Base-by-base conservation (phyloP, 2,888 invertebrate species). In the Drosophila heteroneura region DNA sequence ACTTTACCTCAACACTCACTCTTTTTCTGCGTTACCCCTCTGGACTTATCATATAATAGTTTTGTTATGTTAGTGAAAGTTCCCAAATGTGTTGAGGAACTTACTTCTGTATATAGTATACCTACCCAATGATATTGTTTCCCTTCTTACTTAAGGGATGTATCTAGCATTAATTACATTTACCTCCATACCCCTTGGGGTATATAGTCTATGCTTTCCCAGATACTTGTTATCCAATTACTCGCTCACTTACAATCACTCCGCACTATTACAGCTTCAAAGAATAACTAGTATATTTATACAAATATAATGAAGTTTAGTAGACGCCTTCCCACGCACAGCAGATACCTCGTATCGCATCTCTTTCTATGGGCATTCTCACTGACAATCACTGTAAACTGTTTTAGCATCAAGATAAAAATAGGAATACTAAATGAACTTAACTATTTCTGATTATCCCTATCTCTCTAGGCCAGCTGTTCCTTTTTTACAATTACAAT, bases 301-400 rank as follows among this genome's bases (percentile, higher is more conserved):
- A 5, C 10, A n/a, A 41, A 12, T 10, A 41, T 2, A n/a, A 0
- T 10, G 41, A 41, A 41, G 12, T 5, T 10, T 41, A 5, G 7
- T 3, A 7, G 0, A 19, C 2, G 0, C 7, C 7, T 39, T 41
- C 1, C n/a, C 35, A 1, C 12, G 3, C 14, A 12, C 6, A 7
- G 22, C 14, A 22, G 44, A 4, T 22, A 1, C 6, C 44, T 44
- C 22, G 6, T 3, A 22, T 44, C 6, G 3, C 22, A 44, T 44
- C 14, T 14, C 22, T 41, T 10, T 5, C 2, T 10, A 41, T n/a
- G 10, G 1, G n/a, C n/a, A 41, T 41, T 41, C n/a, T 2, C 41
- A 41, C 10, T 10, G 1, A 5, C n/a, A 41, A n/a, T 41, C 22
- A 14, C 14, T 47, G 22, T 0, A 2, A 47, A 47, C 22, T 26